Evolutionary conservation across 23 tunicate species (phyloP).

Genomic region (Botrylloides violaceus): DNA sequence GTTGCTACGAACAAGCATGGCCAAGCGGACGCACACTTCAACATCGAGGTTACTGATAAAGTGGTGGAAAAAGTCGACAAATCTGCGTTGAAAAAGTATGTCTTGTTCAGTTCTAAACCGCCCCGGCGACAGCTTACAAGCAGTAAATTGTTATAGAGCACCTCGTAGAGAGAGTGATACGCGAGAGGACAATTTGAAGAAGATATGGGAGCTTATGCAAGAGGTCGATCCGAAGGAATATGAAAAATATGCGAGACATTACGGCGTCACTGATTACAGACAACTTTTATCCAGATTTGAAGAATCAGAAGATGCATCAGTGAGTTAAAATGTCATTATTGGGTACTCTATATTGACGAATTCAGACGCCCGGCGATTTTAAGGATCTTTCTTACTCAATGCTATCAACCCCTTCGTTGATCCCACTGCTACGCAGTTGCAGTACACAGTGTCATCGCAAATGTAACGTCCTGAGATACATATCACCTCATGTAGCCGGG

Average conservation of each 20-base stretch:
- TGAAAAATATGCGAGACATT: conserved; percentile 84
- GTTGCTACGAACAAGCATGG: conserved; percentile 80
- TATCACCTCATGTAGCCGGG: too few relatives aligned
- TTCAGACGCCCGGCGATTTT: not conserved
- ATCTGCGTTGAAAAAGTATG: conserved; percentile 73
- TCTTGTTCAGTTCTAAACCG: not conserved
- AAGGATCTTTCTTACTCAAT: too few relatives aligned
- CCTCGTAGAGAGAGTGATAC: conserved; percentile 40
- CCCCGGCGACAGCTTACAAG: not conserved
- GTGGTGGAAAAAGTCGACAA: conserved; percentile 66
- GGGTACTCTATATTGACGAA: not conserved
- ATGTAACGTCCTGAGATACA: too few relatives aligned
- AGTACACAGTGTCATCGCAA: too few relatives aligned
- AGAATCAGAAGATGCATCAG: conserved; percentile 29
- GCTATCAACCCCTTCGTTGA: too few relatives aligned
- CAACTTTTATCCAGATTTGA: conserved; percentile 69
- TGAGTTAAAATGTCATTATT: not conserved
- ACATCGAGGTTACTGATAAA: conserved; percentile 54
- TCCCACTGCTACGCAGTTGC: too few relatives aligned
- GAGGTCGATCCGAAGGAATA: conserved; percentile 98
- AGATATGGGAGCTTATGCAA: conserved; percentile 47
- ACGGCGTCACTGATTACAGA: conserved; percentile 87
- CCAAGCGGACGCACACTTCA: conserved; percentile 72
- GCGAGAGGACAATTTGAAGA: conserved; percentile 38
- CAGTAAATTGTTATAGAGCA: conserved; percentile 22